Evolutionary conservation across 1,140 invertebrate species (phyloP), one percentile per base, ranked within the genome.

Genomic region (Forficula auricularia): DNA sequence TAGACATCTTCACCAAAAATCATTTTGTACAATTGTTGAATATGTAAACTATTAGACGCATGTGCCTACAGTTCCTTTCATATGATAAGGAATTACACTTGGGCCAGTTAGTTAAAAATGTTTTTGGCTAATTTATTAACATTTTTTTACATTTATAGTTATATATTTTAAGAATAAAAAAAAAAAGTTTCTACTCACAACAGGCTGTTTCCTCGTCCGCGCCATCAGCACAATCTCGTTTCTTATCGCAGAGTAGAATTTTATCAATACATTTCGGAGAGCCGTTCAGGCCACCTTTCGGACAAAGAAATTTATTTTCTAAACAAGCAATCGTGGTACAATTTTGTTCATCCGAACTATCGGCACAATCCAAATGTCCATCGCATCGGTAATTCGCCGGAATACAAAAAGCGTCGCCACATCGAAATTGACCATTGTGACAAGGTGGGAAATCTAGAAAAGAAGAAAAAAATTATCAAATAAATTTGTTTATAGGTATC

Each of bases 321-420:
- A 86, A 82, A 65, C 92, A 97, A 12, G 81, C 75, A 36, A 89
- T 82, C 14, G 77, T 71, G 9, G 81, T 85, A 60, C 90, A 95
- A 61, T 88, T 86, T 38, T 75, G 73, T 59, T 96, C 90, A 57
- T 95, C 90, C 7, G 77, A 81, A 19, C 81, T 80, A 53, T 94
- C 90, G 0, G 73, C 68, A 58, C 86, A 91, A 56, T 90, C 86
- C 42, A 74, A 69, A 57, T 82, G 81, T 9, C 81, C 80, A 50
- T 86, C 82, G 61, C 82, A 87, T 48, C 77, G 78, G 60, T 80
- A 87, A 19, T 72, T 75, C 9, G 71, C 69, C 0, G 90, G 86
- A 42, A 97, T 89, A 62, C 94, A 98, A 12, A 91, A 66, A 3
- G 86, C 82, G 60, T 95, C 95, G 31, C 79, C 77, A 65, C 94